Base-by-base conservation (phyloP, 2,797 vertebrate species). In the Apogon hyalosoma region DNA sequence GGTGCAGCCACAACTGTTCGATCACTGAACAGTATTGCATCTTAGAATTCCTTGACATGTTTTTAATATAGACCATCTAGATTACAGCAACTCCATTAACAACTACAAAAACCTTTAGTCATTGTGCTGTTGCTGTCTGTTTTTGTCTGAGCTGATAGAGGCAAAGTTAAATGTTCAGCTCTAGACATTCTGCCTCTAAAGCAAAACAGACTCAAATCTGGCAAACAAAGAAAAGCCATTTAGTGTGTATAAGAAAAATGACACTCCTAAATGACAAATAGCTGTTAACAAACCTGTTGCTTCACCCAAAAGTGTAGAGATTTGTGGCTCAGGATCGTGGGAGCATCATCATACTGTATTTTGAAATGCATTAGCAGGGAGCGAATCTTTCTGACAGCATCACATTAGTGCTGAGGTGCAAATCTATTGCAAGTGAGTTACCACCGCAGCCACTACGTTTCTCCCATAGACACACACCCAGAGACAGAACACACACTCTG, bases 321-420 rank as follows among this genome's bases (percentile, higher is more conserved):
- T 90, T 80, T 59, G 52, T 40, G 49, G 88, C 94, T 94, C 90
- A 91, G 94, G 93, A 83, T 92, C 28, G 18, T 59, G 15, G 59
- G 43, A 60, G 47, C 63, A 73, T 68, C 48, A 47, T 21, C 42
- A 9, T 36, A 28, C 24, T 28, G 24, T 28, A 58, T 63, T 61
- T 59, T 49, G 16, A 66, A 9, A 42, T 24, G 62, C 59, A 24
- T 36, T 14, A 60, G 52, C 55, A 60, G 65, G 51, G 38, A 38
- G 45, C 40, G 45, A 33, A 53, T 66, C 60, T 63, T 43, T 75
- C 67, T 81, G 59, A 48, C 55, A 42, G 65, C 28, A 41, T 41
- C 66, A 56, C 21, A 52, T 60, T 73, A 58, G 42, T 71, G 69
- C 70, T 53, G 47, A 81, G 63, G 57, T 66, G 63, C 66, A 76